These are phyloP conservation scores for Rhabditoides inermis DNA, from an alignment of 2,888 invertebrate species.

Conservation along the genomic window DNA sequence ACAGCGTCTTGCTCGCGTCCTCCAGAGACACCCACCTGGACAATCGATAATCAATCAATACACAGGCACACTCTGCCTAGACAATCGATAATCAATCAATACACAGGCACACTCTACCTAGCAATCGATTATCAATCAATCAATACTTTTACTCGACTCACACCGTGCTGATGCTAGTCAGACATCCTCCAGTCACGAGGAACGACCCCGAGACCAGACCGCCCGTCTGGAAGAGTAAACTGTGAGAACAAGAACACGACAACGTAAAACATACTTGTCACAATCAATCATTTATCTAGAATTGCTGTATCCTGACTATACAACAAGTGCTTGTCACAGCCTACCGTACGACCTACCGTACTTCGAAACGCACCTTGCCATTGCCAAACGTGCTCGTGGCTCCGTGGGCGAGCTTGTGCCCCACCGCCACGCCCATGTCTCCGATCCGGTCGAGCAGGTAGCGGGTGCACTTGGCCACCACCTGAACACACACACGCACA, in stretches of 20 bases:
- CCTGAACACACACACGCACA: too few relatives aligned
- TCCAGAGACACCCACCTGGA: slow-evolving; percentile 69
- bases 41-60: too few relatives aligned
- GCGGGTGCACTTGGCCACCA: slow-evolving; percentile 65
- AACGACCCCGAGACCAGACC: slow-evolving; percentile 19
- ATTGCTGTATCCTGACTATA: too few relatives aligned
- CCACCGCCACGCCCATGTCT: slow-evolving; percentile 64
- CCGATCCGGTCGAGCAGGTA: slow-evolving; percentile 63
- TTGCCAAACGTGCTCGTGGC: slow-evolving; percentile 55
- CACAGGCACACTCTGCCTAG: too few relatives aligned
- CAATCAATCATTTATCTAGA: too few relatives aligned
- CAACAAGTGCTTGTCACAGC: too few relatives aligned
- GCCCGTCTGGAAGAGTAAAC: not conserved
- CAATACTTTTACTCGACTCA: too few relatives aligned
- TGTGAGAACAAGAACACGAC: slow-evolving; percentile 12
- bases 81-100: too few relatives aligned
- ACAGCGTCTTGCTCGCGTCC: slow-evolving; percentile 64
- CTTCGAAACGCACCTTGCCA: slow-evolving; percentile 29
- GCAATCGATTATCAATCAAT: too few relatives aligned
- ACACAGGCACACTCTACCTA: too few relatives aligned
- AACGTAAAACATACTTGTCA: too few relatives aligned
- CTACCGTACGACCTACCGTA: too few relatives aligned
- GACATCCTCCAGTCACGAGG: slow-evolving; percentile 42
- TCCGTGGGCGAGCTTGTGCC: slow-evolving; percentile 63
- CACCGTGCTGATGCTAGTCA: slow-evolving; percentile 61